These are phyloP conservation scores for Anthoptus insignis DNA, from an alignment of 2,888 invertebrate genomes.

Conservation along the genomic window DNA sequence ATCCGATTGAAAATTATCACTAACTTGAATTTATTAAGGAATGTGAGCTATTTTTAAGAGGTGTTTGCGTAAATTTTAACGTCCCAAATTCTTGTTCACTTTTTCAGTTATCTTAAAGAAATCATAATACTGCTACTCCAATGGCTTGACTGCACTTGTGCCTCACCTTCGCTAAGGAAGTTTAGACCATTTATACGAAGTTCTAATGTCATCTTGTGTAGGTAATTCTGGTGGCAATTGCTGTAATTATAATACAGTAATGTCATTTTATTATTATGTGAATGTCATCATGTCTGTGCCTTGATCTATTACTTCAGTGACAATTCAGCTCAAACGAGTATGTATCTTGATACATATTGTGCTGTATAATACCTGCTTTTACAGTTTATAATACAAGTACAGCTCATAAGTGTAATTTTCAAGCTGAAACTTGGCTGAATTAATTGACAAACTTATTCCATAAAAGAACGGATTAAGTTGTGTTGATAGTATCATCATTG, in stretches of 20 bases:
- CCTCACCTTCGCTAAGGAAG: too few species aligned
- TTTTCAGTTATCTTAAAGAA: too few species aligned
- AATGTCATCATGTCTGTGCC: slow-evolving; percentile 12
- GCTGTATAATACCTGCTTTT: slow-evolving; percentile 17
- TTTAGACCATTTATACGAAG: too few species aligned
- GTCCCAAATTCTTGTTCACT: too few species aligned
- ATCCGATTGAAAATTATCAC: too few species aligned
- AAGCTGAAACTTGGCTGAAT: slow-evolving; percentile 38
- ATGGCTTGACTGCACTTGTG: too few species aligned
- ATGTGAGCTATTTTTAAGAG: too few species aligned
- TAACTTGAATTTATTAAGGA: too few species aligned
- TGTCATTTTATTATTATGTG: neutral
- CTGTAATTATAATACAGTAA: neutral
- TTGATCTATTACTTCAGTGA: slow-evolving; percentile 2
- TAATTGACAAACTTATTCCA: slow-evolving; percentile 39
- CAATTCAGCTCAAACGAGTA: neutral
- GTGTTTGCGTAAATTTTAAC: too few species aligned
- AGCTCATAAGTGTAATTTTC: slow-evolving; percentile 14
- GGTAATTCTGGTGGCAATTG: neutral
- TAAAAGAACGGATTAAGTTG: slow-evolving; percentile 13
- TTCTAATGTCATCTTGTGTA: too few species aligned
- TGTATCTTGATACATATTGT: slow-evolving; percentile 11
- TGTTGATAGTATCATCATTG: too few species aligned
- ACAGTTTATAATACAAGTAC: slow-evolving; percentile 26
- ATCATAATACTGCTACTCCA: too few species aligned